Percentiles rank a stretch among this genome's conserved stretches.
Conservation (phyloP, 2,888 invertebrate species). For the Scaptomyza caliginosa region DNA sequence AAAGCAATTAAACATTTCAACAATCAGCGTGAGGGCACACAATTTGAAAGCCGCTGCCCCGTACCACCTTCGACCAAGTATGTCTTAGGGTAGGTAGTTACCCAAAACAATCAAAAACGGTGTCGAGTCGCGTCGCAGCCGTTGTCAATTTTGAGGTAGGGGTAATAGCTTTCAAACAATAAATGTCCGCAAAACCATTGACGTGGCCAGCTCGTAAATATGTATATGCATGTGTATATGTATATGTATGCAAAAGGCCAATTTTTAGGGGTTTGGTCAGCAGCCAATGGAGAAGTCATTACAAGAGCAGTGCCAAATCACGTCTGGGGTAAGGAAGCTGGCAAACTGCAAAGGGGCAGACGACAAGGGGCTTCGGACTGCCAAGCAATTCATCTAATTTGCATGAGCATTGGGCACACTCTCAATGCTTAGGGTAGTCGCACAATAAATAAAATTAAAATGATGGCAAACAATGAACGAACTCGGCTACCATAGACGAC, state of each 20-base stretch:
- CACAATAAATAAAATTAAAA: constrained; percentile 84
- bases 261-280: constrained; percentile 25
- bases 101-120: constrained; percentile 81
- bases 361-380: constrained; percentile 31
- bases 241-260: constrained; percentile 41
- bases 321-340: constrained; percentile 38
- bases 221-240: constrained; percentile 44
- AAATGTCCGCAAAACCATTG: constrained; percentile 84
- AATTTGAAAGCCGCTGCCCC: constrained; percentile 30
- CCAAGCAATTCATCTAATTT: constrained; percentile 83
- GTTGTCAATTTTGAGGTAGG: constrained; percentile 56
- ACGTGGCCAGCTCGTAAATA: constrained; percentile 78
- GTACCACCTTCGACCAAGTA: not conserved
- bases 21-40: constrained; percentile 68
- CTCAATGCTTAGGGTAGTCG: constrained; percentile 66
- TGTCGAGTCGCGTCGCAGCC: constrained; percentile 70
- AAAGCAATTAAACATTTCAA: constrained; percentile 78
- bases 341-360: constrained; percentile 14
- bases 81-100: constrained; percentile 48
- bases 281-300: constrained; percentile 80
- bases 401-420: constrained; percentile 73
- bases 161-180: constrained; percentile 84
- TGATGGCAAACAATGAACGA: constrained; percentile 82
- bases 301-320: constrained; percentile 61
- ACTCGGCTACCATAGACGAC: constrained; percentile 51